Conservation (phyloP, 2,797 vertebrate species). For the Fratercula arctica region DNA sequence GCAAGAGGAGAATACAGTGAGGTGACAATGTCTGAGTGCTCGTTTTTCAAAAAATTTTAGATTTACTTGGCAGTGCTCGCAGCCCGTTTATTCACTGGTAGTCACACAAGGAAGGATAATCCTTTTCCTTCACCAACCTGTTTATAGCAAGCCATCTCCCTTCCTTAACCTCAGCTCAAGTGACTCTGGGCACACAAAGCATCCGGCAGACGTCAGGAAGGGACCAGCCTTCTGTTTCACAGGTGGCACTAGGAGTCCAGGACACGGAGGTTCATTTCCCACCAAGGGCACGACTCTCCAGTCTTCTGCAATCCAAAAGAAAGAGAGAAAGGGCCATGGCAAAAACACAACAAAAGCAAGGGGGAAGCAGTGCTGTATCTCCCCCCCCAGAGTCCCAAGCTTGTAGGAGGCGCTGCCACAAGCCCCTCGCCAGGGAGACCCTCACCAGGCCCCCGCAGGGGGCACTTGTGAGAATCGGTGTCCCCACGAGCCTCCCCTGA, state of each 20-base stretch:
- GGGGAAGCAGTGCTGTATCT: background rate
- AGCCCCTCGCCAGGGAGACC: background rate
- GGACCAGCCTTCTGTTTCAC: background rate
- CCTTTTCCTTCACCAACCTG: background rate
- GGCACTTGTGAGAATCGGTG: background rate
- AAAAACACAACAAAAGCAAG: background rate
- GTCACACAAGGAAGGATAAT: background rate
- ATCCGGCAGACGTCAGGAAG: accelerated
- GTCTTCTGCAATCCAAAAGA: background rate
- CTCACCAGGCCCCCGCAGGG: background rate
- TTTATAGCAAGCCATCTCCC: background rate
- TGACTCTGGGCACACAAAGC: background rate
- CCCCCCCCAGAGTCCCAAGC: background rate
- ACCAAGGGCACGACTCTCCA: background rate
- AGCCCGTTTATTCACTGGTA: background rate
- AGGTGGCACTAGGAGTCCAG: background rate
- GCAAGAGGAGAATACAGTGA: slow-evolving; percentile 33
- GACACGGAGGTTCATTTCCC: background rate
- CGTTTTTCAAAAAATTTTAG: background rate
- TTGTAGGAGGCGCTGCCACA: accelerated
- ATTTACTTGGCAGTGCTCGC: slow-evolving; percentile 17
- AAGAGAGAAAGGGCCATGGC: background rate
- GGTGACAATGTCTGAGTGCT: slow-evolving; percentile 1
- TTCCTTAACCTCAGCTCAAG: background rate
- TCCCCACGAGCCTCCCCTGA: background rate